phyloP scores from a whole-genome alignment of 1,140 invertebrate genomes.

The Fopius arisanus region DNA sequence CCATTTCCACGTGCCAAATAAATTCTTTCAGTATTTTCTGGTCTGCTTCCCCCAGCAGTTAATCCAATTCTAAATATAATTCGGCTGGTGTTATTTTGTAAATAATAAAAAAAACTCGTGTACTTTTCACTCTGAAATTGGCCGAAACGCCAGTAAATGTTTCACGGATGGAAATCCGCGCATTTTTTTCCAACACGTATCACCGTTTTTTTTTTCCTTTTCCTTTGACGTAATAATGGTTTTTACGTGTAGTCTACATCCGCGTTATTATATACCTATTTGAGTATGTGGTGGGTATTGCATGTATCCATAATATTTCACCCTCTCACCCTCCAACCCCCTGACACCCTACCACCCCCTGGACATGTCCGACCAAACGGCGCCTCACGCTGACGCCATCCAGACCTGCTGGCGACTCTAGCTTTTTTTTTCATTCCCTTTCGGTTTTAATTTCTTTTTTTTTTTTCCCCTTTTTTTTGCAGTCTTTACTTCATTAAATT shows the following conservation, averaged over 20 bases:
- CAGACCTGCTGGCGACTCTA: slow-evolving; percentile 45
- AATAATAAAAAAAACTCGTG: too few species aligned
- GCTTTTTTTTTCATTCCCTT: slow-evolving; percentile 33
- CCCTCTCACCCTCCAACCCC: slow-evolving; percentile 21
- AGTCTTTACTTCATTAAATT: slow-evolving; percentile 7
- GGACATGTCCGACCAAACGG: slow-evolving; percentile 44
- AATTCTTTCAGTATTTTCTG: too few species aligned
- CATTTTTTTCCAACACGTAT: neutral
- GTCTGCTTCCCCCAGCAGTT: too few species aligned
- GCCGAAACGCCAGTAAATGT: too few species aligned
- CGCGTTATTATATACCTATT: slow-evolving; percentile 1
- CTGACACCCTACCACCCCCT: too few species aligned
- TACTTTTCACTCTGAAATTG: too few species aligned
- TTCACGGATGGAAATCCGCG: too few species aligned
- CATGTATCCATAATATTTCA: slow-evolving; percentile 29
- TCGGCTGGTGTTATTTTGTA: too few species aligned
- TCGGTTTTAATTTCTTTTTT: neutral
- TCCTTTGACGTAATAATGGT: neutral
- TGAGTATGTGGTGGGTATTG: neutral
- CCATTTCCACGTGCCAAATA: too few species aligned
- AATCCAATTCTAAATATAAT: too few species aligned
- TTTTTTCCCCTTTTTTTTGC: neutral
- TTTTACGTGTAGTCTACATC: neutral
- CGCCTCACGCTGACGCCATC: slow-evolving; percentile 44
- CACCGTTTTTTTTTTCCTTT: neutral